Percentiles rank a stretch among this genome's conserved stretches.
These are phyloP conservation scores for Parnassius glacialis DNA, from an alignment of 2,888 invertebrate genomes.

Conservation along the genomic window DNA sequence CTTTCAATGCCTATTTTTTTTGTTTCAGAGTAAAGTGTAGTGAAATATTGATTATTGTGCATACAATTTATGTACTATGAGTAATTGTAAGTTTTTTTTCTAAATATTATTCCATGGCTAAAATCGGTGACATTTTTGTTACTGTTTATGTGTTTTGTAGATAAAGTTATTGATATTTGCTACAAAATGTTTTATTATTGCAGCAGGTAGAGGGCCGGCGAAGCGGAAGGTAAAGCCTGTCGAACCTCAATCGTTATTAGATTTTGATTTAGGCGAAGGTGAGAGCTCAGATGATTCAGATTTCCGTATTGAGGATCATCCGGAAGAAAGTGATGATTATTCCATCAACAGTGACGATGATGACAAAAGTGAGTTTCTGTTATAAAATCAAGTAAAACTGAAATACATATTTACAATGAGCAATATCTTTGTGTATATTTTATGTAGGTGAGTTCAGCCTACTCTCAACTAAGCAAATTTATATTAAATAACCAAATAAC, in stretches of 20 bases:
- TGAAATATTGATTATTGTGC: background rate
- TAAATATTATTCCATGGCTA: background rate
- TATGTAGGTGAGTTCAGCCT: too few relatives aligned
- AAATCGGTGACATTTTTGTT: too few relatives aligned
- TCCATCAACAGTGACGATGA: slow-evolving; percentile 86
- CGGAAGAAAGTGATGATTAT: slow-evolving; percentile 88
- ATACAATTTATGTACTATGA: slow-evolving; percentile 12
- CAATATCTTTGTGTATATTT: background rate
- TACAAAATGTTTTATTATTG: slow-evolving; percentile 23
- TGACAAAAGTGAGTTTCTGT: slow-evolving; percentile 71
- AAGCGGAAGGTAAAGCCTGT: slow-evolving; percentile 91
- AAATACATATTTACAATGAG: too few relatives aligned
- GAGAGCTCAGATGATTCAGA: slow-evolving; percentile 97
- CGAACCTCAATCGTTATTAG: slow-evolving; percentile 86
- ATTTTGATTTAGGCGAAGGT: slow-evolving; percentile 93
- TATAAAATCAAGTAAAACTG: background rate
- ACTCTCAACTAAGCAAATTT: too few relatives aligned
- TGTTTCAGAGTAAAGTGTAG: too few relatives aligned
- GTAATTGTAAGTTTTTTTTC: slow-evolving; percentile 16
- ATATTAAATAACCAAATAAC: too few relatives aligned
- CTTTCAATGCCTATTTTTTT: too few relatives aligned
- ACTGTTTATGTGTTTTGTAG: background rate
- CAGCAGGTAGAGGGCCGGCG: slow-evolving; percentile 84
- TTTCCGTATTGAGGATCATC: slow-evolving; percentile 93
- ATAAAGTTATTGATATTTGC: background rate